Evolutionary conservation across 2,888 invertebrate species (phyloP), one percentile per base, ranked within the genome.

Genomic region (Hermaeophaga mercurialis): DNA sequence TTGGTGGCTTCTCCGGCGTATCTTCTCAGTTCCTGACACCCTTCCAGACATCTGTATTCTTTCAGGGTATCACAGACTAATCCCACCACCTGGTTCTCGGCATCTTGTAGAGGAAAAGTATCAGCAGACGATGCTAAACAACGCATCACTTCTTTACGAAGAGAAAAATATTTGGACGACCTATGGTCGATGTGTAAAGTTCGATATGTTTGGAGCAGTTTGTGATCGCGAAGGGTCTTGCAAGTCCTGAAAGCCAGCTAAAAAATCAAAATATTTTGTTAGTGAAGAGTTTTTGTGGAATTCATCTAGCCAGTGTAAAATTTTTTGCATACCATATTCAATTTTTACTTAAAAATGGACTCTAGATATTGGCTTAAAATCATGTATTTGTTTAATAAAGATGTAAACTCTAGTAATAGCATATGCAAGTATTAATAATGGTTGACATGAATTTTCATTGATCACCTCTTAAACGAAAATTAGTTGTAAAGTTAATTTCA

Each of bases 1-100:
- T 90, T 83, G 34, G 94, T 91, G 58, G 92, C 89, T 33, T 90
- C 88, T 22, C 87, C 83, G 48, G 93, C 89, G 75, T 93, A 94
- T 54, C 87, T 85, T 69, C 87, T 84, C 54, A 96, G 82, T 19
- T 90, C 87, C 1, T 83, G 82, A 74, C 94, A 95, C 1, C 83
- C 80, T 64, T 88, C 88, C 70, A 97, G 81, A 75, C 93, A 91
- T 24, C 94, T 93, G 79, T 96, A 97, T 80, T 96, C 96, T 72
- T 92, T 93, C 12, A 97, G 82, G 0, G 96, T 96, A 64, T 89
- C 88, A 77, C 93, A 87, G 62, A 97, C 74, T 39, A 76, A 65
- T 28, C 69, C 63, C 22, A 84, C 79, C 11, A 88, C 87, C 58
- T 86, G 85, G 47, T 85, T 78, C 72, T 88, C 87, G 2, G 85